Base-by-base conservation (phyloP, 2,113 vertebrate species). In the Entosphenus tridentatus region DNA sequence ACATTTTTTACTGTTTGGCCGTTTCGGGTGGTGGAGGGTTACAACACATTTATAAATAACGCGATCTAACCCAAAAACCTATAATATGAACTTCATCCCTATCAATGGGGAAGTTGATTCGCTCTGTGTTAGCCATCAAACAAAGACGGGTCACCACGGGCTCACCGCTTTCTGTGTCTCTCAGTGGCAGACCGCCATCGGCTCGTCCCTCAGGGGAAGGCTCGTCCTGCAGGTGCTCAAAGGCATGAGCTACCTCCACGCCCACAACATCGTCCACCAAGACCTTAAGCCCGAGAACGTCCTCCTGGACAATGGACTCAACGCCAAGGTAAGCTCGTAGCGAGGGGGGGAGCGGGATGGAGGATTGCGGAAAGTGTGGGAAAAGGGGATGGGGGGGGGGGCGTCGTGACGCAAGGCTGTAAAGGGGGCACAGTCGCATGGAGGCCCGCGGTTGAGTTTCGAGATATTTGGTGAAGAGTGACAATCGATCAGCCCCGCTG, bases 231-330 rank as follows among this genome's bases (percentile, higher is more conserved):
- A 98, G 78, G 85, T 85, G 73, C 77, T 83, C 68, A 89, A 98
- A 75, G 93, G 89, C 39, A 91, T 98, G 93, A 71, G 82, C 54
- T 96, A 98, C 75, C 78, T 98, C 58, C 84, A 85, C 1, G 69
- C 79, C n/a, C 78, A 80, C 71, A 73, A 76, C 1, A 78, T 96
- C 54, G 78, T 96, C 69, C 93, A 98, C 78, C 95, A 96, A 78
- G 93, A 98, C 75, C 78, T 98, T 67, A 98, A 96, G 73, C 93
- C 93, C 10, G 86, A 91, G 72, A 98, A 96, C 72, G 89, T 98
- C 74, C 81, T 98, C 54, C 84, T 95, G 57, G 86, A 96, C 72
- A 73, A 75, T 57, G 77, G 89, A 74, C 93, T 90, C 76, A 89
- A 96, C 73, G 86, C 96, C 69, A 98, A 98, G 87, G 93, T 97